phyloP scores from a whole-genome alignment of 2,113 vertebrate genomes.

The Phrynocephalus versicolor region DNA sequence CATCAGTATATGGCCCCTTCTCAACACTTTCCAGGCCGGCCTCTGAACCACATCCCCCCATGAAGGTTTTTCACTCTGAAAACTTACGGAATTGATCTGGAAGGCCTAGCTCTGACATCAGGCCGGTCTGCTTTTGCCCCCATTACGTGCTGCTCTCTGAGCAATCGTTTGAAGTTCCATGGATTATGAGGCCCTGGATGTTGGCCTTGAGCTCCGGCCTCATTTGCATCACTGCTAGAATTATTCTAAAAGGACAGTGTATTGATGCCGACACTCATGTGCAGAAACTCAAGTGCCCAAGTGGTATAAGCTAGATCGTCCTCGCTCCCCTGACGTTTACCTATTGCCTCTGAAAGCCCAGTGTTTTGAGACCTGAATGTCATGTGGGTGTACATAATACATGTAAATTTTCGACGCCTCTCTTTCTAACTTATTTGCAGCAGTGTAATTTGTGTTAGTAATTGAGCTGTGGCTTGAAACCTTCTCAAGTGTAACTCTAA shows the following conservation, averaged over 20 bases:
- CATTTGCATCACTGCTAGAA: background rate
- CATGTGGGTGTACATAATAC: background rate
- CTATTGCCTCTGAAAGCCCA: background rate
- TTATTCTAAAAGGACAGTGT: background rate
- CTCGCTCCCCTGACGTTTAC: background rate
- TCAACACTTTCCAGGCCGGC: too few species aligned
- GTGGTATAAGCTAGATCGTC: too few species aligned
- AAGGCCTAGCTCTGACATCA: too few species aligned
- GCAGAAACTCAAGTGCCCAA: background rate
- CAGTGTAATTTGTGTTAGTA: constrained; percentile 30
- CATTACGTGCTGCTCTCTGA: too few species aligned
- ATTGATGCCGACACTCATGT: background rate
- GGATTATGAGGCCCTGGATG: background rate
- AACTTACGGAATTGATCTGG: too few species aligned
- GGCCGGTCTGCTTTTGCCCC: too few species aligned
- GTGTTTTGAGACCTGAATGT: background rate
- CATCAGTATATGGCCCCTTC: too few species aligned
- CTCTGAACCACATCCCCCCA: too few species aligned
- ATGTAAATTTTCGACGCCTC: background rate
- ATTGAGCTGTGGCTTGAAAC: constrained; percentile 8
- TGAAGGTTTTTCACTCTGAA: too few species aligned
- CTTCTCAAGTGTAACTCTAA: constrained; percentile 39
- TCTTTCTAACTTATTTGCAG: constrained; percentile 26
- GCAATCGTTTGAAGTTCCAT: background rate
- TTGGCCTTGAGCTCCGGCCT: background rate